Conservation (phyloP, 2,888 invertebrate genomes). For the Meiosimyza platycephala region DNA sequence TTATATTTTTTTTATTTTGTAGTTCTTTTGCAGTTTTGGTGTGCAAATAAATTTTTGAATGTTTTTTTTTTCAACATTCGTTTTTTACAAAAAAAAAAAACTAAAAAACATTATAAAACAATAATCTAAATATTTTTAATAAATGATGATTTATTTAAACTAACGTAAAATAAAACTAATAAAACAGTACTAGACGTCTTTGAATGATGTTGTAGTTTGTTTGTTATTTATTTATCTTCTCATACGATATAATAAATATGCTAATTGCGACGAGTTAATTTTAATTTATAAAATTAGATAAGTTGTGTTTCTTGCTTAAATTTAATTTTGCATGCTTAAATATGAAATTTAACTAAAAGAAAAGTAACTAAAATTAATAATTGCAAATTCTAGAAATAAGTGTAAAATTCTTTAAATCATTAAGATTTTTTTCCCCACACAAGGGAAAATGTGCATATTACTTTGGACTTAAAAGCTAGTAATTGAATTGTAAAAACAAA, state of each 20-base stretch:
- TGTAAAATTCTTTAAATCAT: too few species aligned
- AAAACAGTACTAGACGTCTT: conserved; percentile 41
- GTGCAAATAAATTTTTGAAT: conserved; percentile 22
- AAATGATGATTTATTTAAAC: conserved; percentile 25
- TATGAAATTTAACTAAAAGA: conserved; percentile 10
- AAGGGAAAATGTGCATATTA: too few species aligned
- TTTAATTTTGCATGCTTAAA: neutral
- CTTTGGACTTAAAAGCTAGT: too few species aligned
- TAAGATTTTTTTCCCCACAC: too few species aligned
- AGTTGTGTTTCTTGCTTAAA: neutral
- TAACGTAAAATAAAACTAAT: conserved; percentile 35
- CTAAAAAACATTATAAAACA: conserved; percentile 22
- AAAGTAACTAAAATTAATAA: too few species aligned
- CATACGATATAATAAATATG: conserved; percentile 6
- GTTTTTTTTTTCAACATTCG: neutral
- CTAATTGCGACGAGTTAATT: conserved; percentile 29
- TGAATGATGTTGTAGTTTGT: conserved; percentile 38
- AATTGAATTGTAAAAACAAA: conserved; percentile 3
- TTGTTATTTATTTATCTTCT: conserved; percentile 14
- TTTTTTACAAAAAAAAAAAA: conserved; percentile 2
- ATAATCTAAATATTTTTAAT: conserved; percentile 25
- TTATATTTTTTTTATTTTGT: conserved; percentile 22
- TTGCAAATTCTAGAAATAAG: too few species aligned
- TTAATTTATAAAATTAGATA: conserved; percentile 6
- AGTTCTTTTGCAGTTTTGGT: conserved; percentile 17